A percentile compares a stretch with the other conserved stretches of the same genome.
phyloP scores from a whole-genome alignment of 2,113 vertebrate species.

The Spilogale gracilis region DNA sequence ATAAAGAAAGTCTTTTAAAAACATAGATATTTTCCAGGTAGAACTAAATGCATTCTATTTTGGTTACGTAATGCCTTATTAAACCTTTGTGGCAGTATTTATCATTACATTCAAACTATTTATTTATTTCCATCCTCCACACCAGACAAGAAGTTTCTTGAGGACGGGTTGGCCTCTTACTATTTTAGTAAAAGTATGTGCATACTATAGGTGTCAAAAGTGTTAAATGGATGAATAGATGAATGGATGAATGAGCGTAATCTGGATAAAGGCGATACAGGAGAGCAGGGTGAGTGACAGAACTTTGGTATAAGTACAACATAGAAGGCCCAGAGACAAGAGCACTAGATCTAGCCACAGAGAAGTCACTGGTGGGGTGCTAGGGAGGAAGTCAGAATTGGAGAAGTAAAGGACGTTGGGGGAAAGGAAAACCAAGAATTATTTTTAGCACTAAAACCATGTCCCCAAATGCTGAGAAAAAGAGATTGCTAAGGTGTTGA shows the following conservation, averaged over 20 bases:
- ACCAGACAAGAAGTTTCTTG: not conserved
- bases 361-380: not conserved
- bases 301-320: not conserved
- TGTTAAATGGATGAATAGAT: conserved; percentile 1
- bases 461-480: not conserved
- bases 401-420: conserved; percentile 43
- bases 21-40: not conserved
- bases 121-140: not conserved
- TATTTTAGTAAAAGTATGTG: not conserved
- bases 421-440: not conserved
- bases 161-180: not conserved
- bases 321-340: not conserved
- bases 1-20: not conserved
- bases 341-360: not conserved
- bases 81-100: not conserved
- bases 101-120: conserved; percentile 17
- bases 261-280: not conserved
- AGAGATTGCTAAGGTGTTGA: not conserved
- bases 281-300: not conserved
- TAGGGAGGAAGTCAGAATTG: conserved; percentile 44
- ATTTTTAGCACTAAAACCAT: not conserved
- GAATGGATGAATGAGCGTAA: not conserved
- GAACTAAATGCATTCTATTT: not conserved
- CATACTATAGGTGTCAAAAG: not conserved
- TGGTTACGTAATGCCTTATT: not conserved